Evolutionary conservation across 2,888 invertebrate genomes (phyloP).

Genomic region (Amiota communis): DNA sequence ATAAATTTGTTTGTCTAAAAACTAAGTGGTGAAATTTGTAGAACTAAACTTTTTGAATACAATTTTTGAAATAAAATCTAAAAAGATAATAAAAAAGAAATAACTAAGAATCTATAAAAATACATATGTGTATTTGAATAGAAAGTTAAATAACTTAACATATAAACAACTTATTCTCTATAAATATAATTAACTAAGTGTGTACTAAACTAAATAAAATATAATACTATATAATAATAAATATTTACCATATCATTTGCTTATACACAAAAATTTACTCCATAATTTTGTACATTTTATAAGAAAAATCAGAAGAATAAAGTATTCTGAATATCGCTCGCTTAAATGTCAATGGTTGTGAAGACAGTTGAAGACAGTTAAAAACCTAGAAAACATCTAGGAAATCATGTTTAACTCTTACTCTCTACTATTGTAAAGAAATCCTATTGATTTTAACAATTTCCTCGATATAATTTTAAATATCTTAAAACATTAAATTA

Average conservation of each 20-base stretch:
- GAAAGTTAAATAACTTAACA: not conserved
- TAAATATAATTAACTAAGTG: too few relatives aligned
- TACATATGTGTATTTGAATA: constrained; percentile 1
- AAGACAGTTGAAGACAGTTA: constrained; percentile 41
- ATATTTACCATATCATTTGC: constrained; percentile 47
- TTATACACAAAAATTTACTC: constrained; percentile 25
- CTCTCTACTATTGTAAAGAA: not conserved
- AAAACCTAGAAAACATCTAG: too few relatives aligned
- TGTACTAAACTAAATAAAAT: too few relatives aligned
- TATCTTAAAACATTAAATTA: not conserved
- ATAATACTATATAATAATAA: not conserved
- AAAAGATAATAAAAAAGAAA: not conserved
- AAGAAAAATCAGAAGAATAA: constrained; percentile 15
- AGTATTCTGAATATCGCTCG: constrained; percentile 64
- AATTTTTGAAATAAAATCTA: not conserved
- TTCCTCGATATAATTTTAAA: not conserved
- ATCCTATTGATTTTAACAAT: not conserved
- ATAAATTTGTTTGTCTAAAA: too few relatives aligned
- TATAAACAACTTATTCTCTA: too few relatives aligned
- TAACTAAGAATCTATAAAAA: not conserved
- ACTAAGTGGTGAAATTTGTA: too few relatives aligned
- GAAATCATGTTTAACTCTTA: too few relatives aligned
- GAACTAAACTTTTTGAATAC: constrained; percentile 7
- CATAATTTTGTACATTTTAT: constrained; percentile 11
- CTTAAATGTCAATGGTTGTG: constrained; percentile 72